Conservation (phyloP, 2,797 vertebrate genomes). For the Taeniopygia guttata region DNA sequence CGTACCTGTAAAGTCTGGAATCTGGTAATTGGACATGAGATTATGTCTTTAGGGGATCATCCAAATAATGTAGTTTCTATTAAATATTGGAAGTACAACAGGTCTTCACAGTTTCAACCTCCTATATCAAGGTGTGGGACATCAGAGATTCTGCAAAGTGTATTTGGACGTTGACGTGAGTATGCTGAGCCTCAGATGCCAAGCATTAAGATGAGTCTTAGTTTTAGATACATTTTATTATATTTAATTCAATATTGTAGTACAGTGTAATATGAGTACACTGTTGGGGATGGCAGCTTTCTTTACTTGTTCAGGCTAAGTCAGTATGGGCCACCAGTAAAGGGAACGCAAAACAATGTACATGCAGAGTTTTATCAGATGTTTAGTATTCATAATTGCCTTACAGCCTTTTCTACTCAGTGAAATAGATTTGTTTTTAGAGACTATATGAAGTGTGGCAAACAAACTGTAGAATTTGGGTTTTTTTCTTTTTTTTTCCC, state of each 20-base stretch:
- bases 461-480: not conserved
- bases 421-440: not conserved
- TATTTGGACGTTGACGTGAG: slow-evolving; percentile 91
- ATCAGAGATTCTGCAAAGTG: slow-evolving; percentile 96
- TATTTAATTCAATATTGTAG: not conserved
- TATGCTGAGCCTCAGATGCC: not conserved
- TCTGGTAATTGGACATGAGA: slow-evolving; percentile 97
- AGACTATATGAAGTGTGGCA: not conserved
- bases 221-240: not conserved
- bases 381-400: not conserved
- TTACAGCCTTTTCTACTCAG: not conserved
- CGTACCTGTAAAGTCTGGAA: slow-evolving; percentile 99
- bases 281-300: not conserved
- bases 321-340: not conserved
- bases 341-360: not conserved
- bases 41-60: slow-evolving; percentile 95
- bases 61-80: slow-evolving; percentile 93
- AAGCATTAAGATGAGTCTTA: not conserved
- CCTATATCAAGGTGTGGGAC: slow-evolving; percentile 97
- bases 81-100: slow-evolving; percentile 88
- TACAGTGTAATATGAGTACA: not conserved
- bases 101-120: slow-evolving; percentile 92
- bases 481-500: rapidly evolving
- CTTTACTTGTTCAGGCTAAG: not conserved
- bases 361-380: not conserved